These are phyloP conservation scores for Brachystomella parvula DNA, from an alignment of 1,140 invertebrate genomes.

Conservation along the genomic window DNA sequence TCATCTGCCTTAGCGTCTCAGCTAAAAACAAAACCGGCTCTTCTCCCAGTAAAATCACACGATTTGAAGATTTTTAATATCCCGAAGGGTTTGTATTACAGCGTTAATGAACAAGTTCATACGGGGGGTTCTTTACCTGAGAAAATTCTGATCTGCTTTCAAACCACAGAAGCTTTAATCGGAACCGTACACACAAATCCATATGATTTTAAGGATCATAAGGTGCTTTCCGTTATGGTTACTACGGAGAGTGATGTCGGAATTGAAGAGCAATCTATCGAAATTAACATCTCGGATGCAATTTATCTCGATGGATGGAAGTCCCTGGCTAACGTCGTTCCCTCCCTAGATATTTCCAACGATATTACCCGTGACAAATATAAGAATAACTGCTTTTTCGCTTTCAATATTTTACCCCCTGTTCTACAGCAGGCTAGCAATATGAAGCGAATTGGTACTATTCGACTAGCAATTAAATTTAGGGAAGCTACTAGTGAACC, in stretches of 20 bases:
- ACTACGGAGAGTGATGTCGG: background rate
- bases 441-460: background rate
- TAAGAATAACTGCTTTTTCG: background rate
- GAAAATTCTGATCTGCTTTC: background rate
- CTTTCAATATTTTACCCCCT: background rate
- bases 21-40: too few species aligned
- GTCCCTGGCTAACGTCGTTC: background rate
- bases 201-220: background rate
- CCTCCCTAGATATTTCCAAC: background rate
- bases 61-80: background rate
- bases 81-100: background rate
- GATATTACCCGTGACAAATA: background rate
- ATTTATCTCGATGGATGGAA: background rate
- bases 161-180: background rate
- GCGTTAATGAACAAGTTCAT: background rate
- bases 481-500: background rate
- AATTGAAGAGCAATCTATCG: background rate
- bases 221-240: background rate
- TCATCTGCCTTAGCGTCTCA: too few species aligned
- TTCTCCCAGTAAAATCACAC: background rate
- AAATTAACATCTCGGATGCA: background rate
- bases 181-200: background rate
- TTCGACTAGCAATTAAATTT: background rate
- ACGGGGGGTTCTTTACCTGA: background rate
- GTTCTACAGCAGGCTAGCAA: background rate